Base-by-base conservation (phyloP, 2,113 vertebrate species). In the Fregetta grallaria region DNA sequence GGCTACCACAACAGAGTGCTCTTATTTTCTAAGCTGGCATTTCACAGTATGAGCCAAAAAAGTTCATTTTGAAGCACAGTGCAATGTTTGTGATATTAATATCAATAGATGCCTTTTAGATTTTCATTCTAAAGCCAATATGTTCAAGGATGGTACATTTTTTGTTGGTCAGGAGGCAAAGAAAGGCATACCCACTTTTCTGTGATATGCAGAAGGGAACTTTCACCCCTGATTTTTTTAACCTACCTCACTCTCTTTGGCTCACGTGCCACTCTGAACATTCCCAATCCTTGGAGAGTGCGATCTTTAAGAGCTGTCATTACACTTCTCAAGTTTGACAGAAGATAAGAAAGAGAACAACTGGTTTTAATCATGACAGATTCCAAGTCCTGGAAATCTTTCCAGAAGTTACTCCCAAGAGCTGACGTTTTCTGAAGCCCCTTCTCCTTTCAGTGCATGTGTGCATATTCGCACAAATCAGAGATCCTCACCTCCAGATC, bases 271-370 rank as follows among this genome's bases (percentile, higher is more conserved):
- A 78, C 89, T 76, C 92, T 72, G 91, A 97, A 92, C 89, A 91
- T 95, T 97, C 92, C 91, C 80, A 89, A 91, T 92, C 95, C 91
- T 90, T 15, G 18, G 86, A 87, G 94, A 97, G 95, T 59, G 80
- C 20, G 16, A 95, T 95, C 94, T 95, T 95, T 82, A 97, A 91
- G 91, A 96, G 92, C 95, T 97, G 96, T 97, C 95, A 79, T 94
- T 97, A 95, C 91, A 96, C 91, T 95, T 92, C 89, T 97, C 94
- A 94, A 87, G 85, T 94, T 76, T 96, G 95, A 97, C 94, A 94
- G 92, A 95, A 94, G 95, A 97, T 97, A 97, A 96, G 94, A 77
- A 91, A 92, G 66, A 13, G 63, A 92, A 87, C 92, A 94, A 97
- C 95, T 97, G 95, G 66, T 95, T 97, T 95, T 92, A 95, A 96